Conservation (phyloP, 2,113 vertebrate genomes). For the Odobenus rosmarus region DNA sequence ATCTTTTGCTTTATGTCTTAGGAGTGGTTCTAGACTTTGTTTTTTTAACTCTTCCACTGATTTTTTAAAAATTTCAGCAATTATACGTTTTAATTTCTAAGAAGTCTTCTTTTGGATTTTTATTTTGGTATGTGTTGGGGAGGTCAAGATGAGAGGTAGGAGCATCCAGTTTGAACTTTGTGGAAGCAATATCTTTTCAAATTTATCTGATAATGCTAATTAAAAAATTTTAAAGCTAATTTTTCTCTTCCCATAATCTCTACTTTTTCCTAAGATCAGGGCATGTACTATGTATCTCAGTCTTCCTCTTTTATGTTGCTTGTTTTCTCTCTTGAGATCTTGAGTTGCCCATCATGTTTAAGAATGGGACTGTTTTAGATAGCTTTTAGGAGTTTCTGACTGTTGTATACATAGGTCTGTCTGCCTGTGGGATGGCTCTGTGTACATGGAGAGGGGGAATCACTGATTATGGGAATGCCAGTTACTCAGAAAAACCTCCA, state of each 20-base stretch:
- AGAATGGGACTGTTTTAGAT: neutral
- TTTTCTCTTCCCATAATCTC: neutral
- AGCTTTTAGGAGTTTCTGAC: neutral
- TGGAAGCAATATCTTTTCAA: neutral
- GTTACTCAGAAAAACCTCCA: neutral
- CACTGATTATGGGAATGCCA: neutral
- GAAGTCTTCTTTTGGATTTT: neutral
- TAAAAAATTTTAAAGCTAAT: neutral
- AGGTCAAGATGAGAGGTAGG: neutral
- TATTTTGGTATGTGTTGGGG: neutral
- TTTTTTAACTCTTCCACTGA: neutral
- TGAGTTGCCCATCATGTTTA: neutral
- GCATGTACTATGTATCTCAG: neutral
- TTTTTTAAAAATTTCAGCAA: constrained; percentile 12
- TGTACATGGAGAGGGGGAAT: neutral
- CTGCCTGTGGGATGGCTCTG: neutral
- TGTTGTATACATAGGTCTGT: neutral
- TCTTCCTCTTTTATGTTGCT: neutral
- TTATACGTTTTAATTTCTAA: neutral
- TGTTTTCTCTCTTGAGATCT: neutral
- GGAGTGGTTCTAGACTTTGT: neutral
- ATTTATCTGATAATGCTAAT: neutral
- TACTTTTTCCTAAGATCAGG: neutral
- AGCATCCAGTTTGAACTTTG: neutral
- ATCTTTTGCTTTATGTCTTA: neutral